Base-by-base conservation (phyloP, 2,888 invertebrate species). In the Agrenia bidenticulata region DNA sequence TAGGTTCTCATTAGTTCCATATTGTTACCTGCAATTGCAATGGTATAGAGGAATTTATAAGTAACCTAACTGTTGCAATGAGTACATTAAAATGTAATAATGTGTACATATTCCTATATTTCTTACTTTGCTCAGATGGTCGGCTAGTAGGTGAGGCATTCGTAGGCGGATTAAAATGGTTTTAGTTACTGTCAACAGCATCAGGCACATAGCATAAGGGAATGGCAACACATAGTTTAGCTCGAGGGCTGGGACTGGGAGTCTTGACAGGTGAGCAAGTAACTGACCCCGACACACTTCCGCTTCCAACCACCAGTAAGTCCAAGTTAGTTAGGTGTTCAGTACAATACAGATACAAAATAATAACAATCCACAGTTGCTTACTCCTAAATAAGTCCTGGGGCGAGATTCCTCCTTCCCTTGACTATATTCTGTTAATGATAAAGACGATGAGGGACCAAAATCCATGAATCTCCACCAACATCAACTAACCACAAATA, bases 201-300 rank as follows among this genome's bases (percentile, higher is more conserved):
- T n/a, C n/a, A 32, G 32, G 32, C 11, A 32, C 11, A 32, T 7
- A 32, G 11, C 32, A 32, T 32, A 19, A 51, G 19, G 23, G 13
- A 51, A 24, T 7, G 15, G 11, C 5, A 51, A 51, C 23, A n/a
- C n/a, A n/a, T n/a, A n/a, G n/a, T 17, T 51, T 57, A 17, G 57
- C 57, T 57, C 41, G 57, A 57, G 57, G 58, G 58, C 42, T 58
- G 45, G 57, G 58, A 45, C 42, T 58, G 45, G 45, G 58, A 58
- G 58, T 51, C 51, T 51, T 51, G 58, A 39, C 41, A 57, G 57
- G 41, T 23, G 32, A 39, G 41, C 39, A 57, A 58, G 58, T 58
- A 58, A 58, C 58, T 58, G 58, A 58, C 58, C 58, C 58, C 58
- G 49, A 45, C 58, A 58, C 27, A 54, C 21, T 42, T 51, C 51